Conservation (phyloP, 2,888 invertebrate species). For the Noctua comes region DNA sequence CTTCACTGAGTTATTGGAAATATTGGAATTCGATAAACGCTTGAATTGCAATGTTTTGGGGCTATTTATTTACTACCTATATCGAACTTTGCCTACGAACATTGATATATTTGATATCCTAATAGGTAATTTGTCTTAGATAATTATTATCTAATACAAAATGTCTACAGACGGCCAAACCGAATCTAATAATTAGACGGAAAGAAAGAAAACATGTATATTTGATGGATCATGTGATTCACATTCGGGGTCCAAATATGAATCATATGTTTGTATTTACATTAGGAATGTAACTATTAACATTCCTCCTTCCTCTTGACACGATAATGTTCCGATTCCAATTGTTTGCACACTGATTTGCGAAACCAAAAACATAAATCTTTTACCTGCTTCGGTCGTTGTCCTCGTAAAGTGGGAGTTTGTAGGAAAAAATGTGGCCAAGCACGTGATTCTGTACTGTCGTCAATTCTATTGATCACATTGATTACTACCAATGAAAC, state of each 20-base stretch:
- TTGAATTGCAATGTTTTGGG: neutral
- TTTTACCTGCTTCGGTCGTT: slow-evolving; percentile 18
- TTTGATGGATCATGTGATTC: neutral
- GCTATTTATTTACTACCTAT: neutral
- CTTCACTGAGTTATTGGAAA: slow-evolving; percentile 4
- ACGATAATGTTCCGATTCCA: slow-evolving; percentile 16
- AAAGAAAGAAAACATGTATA: neutral
- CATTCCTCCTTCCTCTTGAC: slow-evolving; percentile 3
- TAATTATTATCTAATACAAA: neutral
- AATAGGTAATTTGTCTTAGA: neutral
- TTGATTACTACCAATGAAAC: slow-evolving; percentile 59
- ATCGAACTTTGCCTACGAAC: neutral
- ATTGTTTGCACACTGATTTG: slow-evolving; percentile 24
- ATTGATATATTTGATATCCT: neutral
- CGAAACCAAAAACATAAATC: slow-evolving; percentile 16
- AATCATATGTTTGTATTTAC: slow-evolving; percentile 1
- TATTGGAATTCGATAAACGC: slow-evolving; percentile 7
- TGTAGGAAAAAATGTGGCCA: slow-evolving; percentile 6
- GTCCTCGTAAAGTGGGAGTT: slow-evolving; percentile 3
- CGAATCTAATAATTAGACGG: slow-evolving; percentile 1
- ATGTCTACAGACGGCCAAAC: neutral
- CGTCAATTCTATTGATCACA: slow-evolving; percentile 36
- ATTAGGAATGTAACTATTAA: neutral
- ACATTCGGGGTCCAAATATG: slow-evolving; percentile 1
- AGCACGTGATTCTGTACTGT: slow-evolving; percentile 16